Percentiles rank a stretch among this genome's conserved stretches.
phyloP scores from a whole-genome alignment of 2,797 vertebrate genomes.

The Cyclura pinguis region DNA sequence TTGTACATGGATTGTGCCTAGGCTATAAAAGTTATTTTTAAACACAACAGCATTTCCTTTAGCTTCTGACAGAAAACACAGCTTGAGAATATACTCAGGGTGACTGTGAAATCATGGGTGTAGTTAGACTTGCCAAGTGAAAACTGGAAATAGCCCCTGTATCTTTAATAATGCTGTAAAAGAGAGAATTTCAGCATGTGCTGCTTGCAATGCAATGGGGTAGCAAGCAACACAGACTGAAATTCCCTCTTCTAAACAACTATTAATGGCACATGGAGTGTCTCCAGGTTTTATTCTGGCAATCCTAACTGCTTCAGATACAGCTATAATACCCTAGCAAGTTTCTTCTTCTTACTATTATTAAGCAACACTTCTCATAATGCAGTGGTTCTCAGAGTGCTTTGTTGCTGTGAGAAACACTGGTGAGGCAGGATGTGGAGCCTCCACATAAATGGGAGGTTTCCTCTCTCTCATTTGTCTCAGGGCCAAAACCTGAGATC shows the following conservation, averaged over 20 bases:
- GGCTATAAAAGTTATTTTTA: constrained; percentile 28
- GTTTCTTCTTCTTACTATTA: background rate
- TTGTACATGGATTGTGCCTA: background rate
- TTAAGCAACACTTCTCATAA: background rate
- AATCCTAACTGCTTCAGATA: background rate
- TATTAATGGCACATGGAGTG: too few species aligned
- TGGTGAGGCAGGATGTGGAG: background rate
- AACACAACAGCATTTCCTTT: constrained; percentile 71
- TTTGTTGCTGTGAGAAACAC: background rate
- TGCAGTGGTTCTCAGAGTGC: background rate
- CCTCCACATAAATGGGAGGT: background rate
- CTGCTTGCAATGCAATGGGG: too few species aligned
- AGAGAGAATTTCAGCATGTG: too few species aligned
- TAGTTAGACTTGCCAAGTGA: too few species aligned
- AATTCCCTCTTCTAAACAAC: too few species aligned
- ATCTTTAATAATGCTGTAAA: too few species aligned
- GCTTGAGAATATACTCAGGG: background rate
- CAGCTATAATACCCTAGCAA: background rate
- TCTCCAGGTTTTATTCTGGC: too few species aligned
- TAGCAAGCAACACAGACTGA: too few species aligned
- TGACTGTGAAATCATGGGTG: background rate
- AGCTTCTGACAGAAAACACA: constrained; percentile 46
- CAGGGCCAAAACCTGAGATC: too few species aligned
- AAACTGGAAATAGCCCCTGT: too few species aligned
- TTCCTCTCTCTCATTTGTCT: background rate